Evolutionary conservation across 2,113 vertebrate genomes (phyloP), one percentile per base, ranked within the genome.

Genomic region (Gopherus evgoodei): DNA sequence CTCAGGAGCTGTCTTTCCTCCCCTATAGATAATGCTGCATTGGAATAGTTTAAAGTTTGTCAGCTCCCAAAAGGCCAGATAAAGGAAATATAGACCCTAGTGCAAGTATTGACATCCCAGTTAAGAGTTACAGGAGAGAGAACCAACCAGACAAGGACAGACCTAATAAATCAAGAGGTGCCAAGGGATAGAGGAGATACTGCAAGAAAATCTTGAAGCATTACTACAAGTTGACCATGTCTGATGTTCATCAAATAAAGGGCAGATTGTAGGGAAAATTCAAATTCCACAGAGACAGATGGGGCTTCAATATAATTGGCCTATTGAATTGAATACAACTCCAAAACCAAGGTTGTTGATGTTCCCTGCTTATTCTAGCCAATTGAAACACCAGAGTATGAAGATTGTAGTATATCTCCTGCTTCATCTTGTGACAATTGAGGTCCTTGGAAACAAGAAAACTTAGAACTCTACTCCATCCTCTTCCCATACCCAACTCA

Each of bases 1-100:
- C 31, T 85, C 50, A 84, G 10, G 1, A 8, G 79, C 38, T 0
- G 0, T 44, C 59, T n/a, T 79, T 8, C 81, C 35, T 2, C 11
- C 8, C 2, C 14, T 86, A 16, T 65, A 29, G 29, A 5, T 81
- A 62, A 69, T 19, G 62, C 8, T n/a, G 29, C 59, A 29, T 3
- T 62, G 17, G 59, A 91, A 83, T n/a, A n/a, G 31, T 19, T 83
- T 21, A 24, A 38, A 92, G 91, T 11, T 21, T 81, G 24, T 47
- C 42, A 5, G 49, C 92, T 88, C 80, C 38, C 80, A 4, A 75
- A 47, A n/a, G 14, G 31, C 13, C 25, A 27, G 31, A 35, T 50
- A 8, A 56, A 75, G 87, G 59, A 86, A 25, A 69, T 69, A 69
- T 62, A 62, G 59, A 31, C 11, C 59, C 59, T 62, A 24, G 14